phyloP scores from a whole-genome alignment of 2,113 vertebrate species.

The Oenanthe oenanthe region DNA sequence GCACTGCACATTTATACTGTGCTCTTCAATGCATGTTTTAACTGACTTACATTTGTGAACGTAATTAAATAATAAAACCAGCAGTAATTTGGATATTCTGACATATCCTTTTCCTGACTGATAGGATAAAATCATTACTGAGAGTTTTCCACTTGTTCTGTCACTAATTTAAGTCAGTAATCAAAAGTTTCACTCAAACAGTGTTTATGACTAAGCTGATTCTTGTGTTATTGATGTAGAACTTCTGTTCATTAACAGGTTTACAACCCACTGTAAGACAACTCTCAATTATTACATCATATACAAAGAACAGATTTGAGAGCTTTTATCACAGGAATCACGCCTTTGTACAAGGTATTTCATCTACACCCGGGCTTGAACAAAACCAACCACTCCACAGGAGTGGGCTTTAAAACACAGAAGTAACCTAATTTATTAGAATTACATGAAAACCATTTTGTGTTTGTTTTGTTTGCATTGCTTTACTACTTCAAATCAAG shows the following conservation, averaged over 20 bases:
- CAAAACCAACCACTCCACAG: background rate
- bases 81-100: background rate
- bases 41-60: background rate
- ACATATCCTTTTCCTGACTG: background rate
- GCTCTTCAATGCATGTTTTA: background rate
- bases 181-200: background rate
- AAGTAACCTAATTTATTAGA: background rate
- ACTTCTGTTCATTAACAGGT: background rate
- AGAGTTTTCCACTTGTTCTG: background rate
- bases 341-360: background rate
- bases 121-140: background rate
- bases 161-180: background rate
- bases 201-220: background rate
- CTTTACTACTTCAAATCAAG: background rate
- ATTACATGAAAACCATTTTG: background rate
- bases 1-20: fast-evolving
- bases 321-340: background rate
- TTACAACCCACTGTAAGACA: background rate
- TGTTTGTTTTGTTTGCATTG: background rate
- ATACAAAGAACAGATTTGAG: background rate
- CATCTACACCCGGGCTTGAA: background rate
- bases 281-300: background rate
- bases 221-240: background rate
- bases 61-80: background rate
- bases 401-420: background rate